A percentile compares a stretch with the other conserved stretches of the same genome.
These are phyloP conservation scores for Erpobdella octoculata DNA, from an alignment of 2,888 invertebrate species.

Conservation along the genomic window DNA sequence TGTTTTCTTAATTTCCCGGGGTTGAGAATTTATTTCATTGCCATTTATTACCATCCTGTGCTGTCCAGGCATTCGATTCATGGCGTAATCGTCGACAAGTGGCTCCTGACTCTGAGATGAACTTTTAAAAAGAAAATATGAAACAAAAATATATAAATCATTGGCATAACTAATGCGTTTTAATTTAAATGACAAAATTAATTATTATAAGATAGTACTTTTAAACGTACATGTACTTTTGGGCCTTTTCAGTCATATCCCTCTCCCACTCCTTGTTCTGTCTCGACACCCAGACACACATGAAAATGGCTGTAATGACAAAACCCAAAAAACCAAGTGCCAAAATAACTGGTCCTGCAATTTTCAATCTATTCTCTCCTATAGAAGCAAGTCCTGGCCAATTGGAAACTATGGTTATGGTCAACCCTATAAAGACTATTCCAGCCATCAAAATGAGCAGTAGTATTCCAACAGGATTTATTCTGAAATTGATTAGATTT, in stretches of 20 bases:
- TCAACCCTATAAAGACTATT: slow-evolving; percentile 37
- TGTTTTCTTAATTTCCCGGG: neutral
- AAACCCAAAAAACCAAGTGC: slow-evolving; percentile 32
- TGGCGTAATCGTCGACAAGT: neutral
- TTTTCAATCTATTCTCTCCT: slow-evolving; percentile 35
- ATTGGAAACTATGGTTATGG: slow-evolving; percentile 37
- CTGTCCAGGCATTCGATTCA: neutral
- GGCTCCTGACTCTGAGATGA: slow-evolving; percentile 26
- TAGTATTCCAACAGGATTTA: slow-evolving; percentile 36
- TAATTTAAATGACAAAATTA: neutral
- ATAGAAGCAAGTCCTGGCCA: slow-evolving; percentile 37
- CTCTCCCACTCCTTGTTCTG: slow-evolving; percentile 22
- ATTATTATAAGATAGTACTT: neutral
- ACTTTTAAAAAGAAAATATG: neutral
- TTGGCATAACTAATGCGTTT: neutral
- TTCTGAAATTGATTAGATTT: slow-evolving; percentile 18
- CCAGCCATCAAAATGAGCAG: slow-evolving; percentile 36
- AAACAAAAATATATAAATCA: too few relatives aligned
- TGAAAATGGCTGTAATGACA: slow-evolving; percentile 29
- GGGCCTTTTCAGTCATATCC: slow-evolving; percentile 21
- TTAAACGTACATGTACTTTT: slow-evolving; percentile 4
- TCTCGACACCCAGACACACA: slow-evolving; percentile 12
- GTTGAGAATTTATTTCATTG: neutral
- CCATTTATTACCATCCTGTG: neutral
- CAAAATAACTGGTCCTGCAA: slow-evolving; percentile 37